Conservation (phyloP, 2,113 vertebrate species). For the Rattus norvegicus region GRCr8 NC_086022.1:60309501-60310000, state of each 20-base stretch:
- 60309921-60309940: neutral
- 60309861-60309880: neutral
- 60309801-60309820: neutral
- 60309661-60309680: neutral
- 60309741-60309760: conserved; percentile 6
- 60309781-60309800: neutral
- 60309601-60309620: neutral
- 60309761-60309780: neutral
- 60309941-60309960: neutral
- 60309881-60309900: neutral
- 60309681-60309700: neutral
- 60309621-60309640: conserved; percentile 6
- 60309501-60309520: conserved; percentile 7
- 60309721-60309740: neutral
- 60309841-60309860: neutral
- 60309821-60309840: neutral
- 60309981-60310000: conserved; percentile 26
- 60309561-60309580: neutral
- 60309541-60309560: conserved; percentile 8
- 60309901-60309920: neutral
- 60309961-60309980: neutral
- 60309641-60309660: conserved; percentile 6
- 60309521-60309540: conserved; percentile 7
- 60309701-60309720: neutral
- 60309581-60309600: neutral